Percentiles rank a stretch among this genome's conserved stretches.
Evolutionary conservation across 1,140 invertebrate genomes (phyloP).

Genomic region (Coelopa frigida): DNA sequence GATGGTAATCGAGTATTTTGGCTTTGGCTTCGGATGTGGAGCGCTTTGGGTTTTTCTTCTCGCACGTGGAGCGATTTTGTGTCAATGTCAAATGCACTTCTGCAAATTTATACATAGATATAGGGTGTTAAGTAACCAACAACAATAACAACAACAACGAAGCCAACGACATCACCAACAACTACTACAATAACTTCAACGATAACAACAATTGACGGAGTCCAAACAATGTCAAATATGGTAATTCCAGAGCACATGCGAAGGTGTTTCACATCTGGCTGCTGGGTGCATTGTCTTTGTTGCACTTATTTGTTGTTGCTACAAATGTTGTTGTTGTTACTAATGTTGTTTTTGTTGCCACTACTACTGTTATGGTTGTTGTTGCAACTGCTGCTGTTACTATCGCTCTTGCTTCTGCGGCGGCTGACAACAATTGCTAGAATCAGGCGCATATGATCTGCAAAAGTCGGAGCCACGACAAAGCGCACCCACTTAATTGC

Average conservation of each 20-base stretch:
- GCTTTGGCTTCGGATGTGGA: constrained; percentile 12
- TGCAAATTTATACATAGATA: constrained; percentile 44
- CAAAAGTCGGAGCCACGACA: too few species aligned
- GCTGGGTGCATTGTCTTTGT: neutral
- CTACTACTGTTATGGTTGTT: neutral
- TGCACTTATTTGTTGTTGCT: constrained; percentile 10
- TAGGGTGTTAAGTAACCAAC: too few species aligned
- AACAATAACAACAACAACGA: constrained; percentile 22
- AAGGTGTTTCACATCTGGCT: constrained; percentile 27
- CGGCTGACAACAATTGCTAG: neutral
- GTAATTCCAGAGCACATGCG: constrained; percentile 41
- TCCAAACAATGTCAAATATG: too few species aligned
- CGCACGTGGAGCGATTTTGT: constrained; percentile 24
- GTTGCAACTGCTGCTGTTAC: neutral
- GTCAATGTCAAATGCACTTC: constrained; percentile 43
- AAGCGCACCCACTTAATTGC: constrained; percentile 31
- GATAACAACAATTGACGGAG: constrained; percentile 12
- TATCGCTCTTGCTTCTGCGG: neutral
- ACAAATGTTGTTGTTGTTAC: neutral
- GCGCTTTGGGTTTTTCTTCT: constrained; percentile 9
- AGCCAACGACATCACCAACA: constrained; percentile 28
- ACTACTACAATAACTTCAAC: constrained; percentile 8
- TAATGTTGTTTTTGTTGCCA: neutral
- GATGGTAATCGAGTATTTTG: constrained; percentile 17
- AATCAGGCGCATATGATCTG: constrained; percentile 36